Evolutionary conservation across 2,888 invertebrate genomes (phyloP).

Genomic region (Synergus gifuensis): DNA sequence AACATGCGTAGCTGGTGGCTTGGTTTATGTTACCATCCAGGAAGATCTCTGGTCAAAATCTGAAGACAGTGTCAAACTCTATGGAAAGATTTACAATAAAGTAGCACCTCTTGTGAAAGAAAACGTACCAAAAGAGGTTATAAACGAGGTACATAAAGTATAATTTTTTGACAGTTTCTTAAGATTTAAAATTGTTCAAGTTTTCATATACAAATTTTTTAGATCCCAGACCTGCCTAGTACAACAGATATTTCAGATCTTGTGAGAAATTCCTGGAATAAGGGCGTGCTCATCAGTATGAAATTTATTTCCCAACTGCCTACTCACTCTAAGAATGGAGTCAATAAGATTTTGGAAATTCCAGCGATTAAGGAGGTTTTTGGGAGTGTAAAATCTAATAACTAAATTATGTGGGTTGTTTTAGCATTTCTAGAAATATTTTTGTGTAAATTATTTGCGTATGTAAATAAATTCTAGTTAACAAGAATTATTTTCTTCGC

Average conservation of each 20-base stretch:
- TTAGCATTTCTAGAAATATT: slow-evolving; percentile 10
- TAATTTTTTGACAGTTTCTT: neutral
- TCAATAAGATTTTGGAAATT: slow-evolving; percentile 25
- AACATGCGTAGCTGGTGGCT: slow-evolving; percentile 71
- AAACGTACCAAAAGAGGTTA: slow-evolving; percentile 66
- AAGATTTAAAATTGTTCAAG: neutral
- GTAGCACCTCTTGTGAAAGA: slow-evolving; percentile 67
- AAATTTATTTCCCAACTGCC: slow-evolving; percentile 46
- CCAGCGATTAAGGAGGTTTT: slow-evolving; percentile 33
- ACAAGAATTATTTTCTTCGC: too few relatives aligned
- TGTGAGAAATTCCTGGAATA: slow-evolving; percentile 48
- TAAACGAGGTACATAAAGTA: slow-evolving; percentile 60
- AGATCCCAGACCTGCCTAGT: slow-evolving; percentile 46
- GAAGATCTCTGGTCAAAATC: slow-evolving; percentile 76
- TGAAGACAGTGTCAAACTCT: slow-evolving; percentile 72
- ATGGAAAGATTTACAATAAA: slow-evolving; percentile 68
- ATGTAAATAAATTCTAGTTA: slow-evolving; percentile 28
- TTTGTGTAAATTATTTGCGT: slow-evolving; percentile 47
- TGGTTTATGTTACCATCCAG: slow-evolving; percentile 71
- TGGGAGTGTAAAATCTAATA: slow-evolving; percentile 39
- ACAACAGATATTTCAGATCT: slow-evolving; percentile 46
- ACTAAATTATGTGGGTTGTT: neutral
- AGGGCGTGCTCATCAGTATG: slow-evolving; percentile 44
- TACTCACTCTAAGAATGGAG: slow-evolving; percentile 38
- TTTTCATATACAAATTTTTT: neutral